Evolutionary conservation across 2,888 invertebrate genomes (phyloP), one percentile per base, ranked within the genome.

Genomic region (Chalcosyrphus nemorum): DNA sequence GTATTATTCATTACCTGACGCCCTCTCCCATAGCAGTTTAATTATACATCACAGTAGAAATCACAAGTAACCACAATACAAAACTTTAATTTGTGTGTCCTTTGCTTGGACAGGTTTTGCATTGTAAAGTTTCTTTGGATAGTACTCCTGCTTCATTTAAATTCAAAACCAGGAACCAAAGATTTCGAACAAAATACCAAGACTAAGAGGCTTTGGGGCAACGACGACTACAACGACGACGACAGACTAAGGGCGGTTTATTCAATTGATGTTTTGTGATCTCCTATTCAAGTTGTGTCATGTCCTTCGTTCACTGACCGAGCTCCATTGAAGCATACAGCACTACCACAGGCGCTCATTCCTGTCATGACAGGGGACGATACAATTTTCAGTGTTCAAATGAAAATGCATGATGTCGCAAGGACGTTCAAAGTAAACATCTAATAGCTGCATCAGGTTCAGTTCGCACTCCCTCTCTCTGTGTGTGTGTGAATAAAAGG

Each of bases 181-280:
- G 38, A 61, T 77, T 41, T 38, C 38, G 9, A 52, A 4, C 24
- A 24, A 24, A 27, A 61, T 38, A 41, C n/a, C n/a, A 70, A 47
- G 47, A 27, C 13, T 19, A 75, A 19, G 17, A 59, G 24, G 29
- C 47, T 47, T 17, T 17, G 0, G n/a, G 9, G 45, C 38, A 7
- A 45, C 9, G 29, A 4, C 13, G 13, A 4, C 4, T n/a, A 2
- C 4, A 7, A 35, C 13, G n/a, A 45, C 19, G 29, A 4, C 13
- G 13, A 4, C 3, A 15, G 9, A n/a, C 41, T 11, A 19, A 15
- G 4, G 43, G 9, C 47, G 63, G 75, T 50, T 70, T 57, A 76
- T 70, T 71, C 76, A 81, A 81, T 76, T 76, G 76, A 71, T 81
- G 81, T 70, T 59, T 71, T 81, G 52, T 76, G 65, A 81, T 81